Evolutionary conservation across 2,888 invertebrate genomes (phyloP), one percentile per base, ranked within the genome.

Genomic region (Elmis aenea): DNA sequence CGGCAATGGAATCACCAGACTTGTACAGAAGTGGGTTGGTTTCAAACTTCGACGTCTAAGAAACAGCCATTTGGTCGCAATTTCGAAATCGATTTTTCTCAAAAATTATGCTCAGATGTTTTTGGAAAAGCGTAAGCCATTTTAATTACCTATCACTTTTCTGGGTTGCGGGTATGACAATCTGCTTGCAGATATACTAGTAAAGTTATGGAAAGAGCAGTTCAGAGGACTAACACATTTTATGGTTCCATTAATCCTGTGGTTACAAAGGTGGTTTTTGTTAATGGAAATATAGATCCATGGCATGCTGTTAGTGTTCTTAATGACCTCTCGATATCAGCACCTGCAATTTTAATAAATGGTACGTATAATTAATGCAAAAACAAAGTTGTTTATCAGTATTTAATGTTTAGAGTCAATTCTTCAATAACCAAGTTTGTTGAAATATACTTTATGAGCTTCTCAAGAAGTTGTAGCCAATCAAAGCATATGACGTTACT

Each of bases 1-100:
- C 35, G 48, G 1, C 48, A 40, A 11, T 48, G 48, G 48, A 24
- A 33, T 5, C 45, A 45, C 25, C 48, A 48, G 21, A 48, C 42
- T 6, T 48, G 48, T 29, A 45, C 42, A 5, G 33, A 45, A 32
- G 45, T 33, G 13, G 48, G 48, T 10, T 45, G 25, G 16, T 48
- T 35, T 33, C 48, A 45, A 22, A 48, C 48, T 2, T 26, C 38
- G 2, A 36, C 11, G 1, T 38, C 42, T 5, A 22, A 30, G 15
- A 33, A 37, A 26, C 28, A 35, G 13, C 34, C 44, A 4, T 43
- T 42, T 21, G 35, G 45, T 2, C 22, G 35, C 6, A 45, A 37
- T 6, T 35, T 46, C 16, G 23, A 29, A 5, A 26, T 48, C 8
- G 16, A 39, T 5, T 24, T 48, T 20, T 38, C 27, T 24, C 20